Percentiles rank a stretch among this genome's conserved stretches.
Conservation (phyloP, 2,888 invertebrate genomes). For the Aporophyla lueneburgensis region DNA sequence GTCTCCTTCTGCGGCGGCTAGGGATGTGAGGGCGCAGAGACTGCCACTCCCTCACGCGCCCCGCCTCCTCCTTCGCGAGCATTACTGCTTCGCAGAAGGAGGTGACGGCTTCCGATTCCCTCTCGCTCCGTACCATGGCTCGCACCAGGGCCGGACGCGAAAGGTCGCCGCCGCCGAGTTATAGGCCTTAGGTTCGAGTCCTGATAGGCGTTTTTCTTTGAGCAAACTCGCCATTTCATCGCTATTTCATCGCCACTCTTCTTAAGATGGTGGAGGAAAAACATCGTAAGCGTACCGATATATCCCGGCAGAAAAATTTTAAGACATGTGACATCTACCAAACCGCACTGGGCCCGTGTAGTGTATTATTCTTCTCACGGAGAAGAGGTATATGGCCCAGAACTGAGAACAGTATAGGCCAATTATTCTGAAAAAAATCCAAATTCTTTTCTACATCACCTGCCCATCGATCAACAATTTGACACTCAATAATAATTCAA, state of each 20-base stretch:
- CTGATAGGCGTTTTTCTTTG: not conserved
- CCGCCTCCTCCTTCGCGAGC: no score
- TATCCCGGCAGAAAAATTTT: not conserved
- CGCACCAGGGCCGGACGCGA: no score
- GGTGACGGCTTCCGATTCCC: no score
- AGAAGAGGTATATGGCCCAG: not conserved
- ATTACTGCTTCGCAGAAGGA: no score
- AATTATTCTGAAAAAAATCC: not conserved
- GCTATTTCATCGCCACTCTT: not conserved
- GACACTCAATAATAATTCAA: slow-evolving; percentile 33
- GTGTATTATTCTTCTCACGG: not conserved
- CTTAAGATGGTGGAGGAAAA: not conserved
- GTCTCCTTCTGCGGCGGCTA: no score
- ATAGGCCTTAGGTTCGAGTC: not conserved
- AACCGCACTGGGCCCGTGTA: not conserved
- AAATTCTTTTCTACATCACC: not conserved
- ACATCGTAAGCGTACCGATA: not conserved
- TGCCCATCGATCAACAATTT: not conserved
- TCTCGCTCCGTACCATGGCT: no score
- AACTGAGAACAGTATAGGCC: not conserved
- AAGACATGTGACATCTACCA: no score
- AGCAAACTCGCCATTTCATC: not conserved
- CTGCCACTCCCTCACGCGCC: no score
- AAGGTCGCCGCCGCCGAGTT: not conserved
- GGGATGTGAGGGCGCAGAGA: no score